A percentile compares a stretch with the other conserved stretches of the same genome.
Conservation (phyloP, 1,140 invertebrate species). For the Drosophila ogumai region DNA sequence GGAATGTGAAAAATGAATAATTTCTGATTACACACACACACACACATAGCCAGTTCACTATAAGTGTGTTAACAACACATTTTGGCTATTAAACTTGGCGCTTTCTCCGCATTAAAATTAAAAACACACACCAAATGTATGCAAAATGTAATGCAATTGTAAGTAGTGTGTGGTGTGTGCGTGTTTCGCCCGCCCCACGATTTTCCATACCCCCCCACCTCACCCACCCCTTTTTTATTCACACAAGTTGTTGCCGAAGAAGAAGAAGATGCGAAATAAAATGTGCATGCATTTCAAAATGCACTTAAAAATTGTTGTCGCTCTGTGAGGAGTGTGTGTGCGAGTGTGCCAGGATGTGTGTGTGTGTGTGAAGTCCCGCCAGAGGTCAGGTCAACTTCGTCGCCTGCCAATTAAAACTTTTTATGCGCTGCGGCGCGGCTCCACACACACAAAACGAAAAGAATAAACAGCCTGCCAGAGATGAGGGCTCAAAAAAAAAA, state of each 20-base stretch:
- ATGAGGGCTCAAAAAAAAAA: constrained; percentile 10
- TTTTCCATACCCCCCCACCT: not conserved
- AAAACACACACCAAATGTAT: constrained; percentile 51
- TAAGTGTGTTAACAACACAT: constrained; percentile 54
- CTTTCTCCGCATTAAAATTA: constrained; percentile 49
- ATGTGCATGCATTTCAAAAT: constrained; percentile 57
- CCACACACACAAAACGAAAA: constrained; percentile 29
- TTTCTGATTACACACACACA: constrained; percentile 27
- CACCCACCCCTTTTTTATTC: not conserved
- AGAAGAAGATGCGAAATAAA: constrained; percentile 45
- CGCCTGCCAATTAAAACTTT: constrained; percentile 81
- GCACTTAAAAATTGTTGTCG: constrained; percentile 57
- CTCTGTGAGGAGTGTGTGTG: constrained; percentile 4
- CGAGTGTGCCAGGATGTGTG: constrained; percentile 22
- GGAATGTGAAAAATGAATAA: constrained; percentile 44
- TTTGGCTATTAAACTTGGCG: constrained; percentile 60
- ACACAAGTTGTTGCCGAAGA: constrained; percentile 21
- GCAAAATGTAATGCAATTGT: constrained; percentile 67
- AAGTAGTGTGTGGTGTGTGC: constrained; percentile 32
- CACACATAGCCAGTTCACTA: not conserved
- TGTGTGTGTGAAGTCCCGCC: constrained; percentile 49
- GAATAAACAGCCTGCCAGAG: constrained; percentile 5
- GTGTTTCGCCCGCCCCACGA: not conserved
- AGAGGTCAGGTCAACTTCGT: constrained; percentile 80
- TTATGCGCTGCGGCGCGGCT: constrained; percentile 71